Base-by-base conservation (phyloP, 1,140 invertebrate genomes). In the Delia radicum region DNA sequence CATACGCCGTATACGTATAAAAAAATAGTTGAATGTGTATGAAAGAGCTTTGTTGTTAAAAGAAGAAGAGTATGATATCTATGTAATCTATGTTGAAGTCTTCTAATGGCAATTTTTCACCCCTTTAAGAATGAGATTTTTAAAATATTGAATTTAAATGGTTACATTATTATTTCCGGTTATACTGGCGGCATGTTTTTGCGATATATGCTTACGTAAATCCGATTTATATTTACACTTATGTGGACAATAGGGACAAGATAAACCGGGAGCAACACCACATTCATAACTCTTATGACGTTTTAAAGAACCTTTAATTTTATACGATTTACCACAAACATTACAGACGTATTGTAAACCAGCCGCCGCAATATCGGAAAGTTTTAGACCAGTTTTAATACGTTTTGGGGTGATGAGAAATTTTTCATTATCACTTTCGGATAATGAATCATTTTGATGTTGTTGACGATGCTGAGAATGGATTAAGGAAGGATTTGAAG, bases 271-370 rank as follows among this genome's bases (percentile, higher is more conserved):
- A 55, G 87, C 85, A 72, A 91, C 89, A 0, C 91, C 91, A 75
- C 91, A 93, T 77, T 92, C 91, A 77, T 91, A 89, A 42, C 88
- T 88, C 75, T 90, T 85, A 80, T 92, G 91, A 24, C 88, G 87
- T 75, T 87, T 87, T 3, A 90, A 77, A 3, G 89, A 89, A 29
- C 87, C 86, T 75, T 89, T 89, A 29, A 88, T 86, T 75, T 89
- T 89, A 81, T 91, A 91, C 2, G 84, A 83, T 55, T 90, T 87
- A 18, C 87, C 87, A 73, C 90, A 91, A 8, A 85, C 86, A 74
- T 87, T 88, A 83, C 89, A 91, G 24, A 86, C 86, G 78, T 85
- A 88, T 33, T 86, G 86, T 79, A 75, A 15, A 77, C 80, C 77
- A 78, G 79, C 13, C 78, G 81, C 79, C 77, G 69, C 1, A 77